phyloP scores from a whole-genome alignment of 2,113 vertebrate species.

The Bos indicus region DNA sequence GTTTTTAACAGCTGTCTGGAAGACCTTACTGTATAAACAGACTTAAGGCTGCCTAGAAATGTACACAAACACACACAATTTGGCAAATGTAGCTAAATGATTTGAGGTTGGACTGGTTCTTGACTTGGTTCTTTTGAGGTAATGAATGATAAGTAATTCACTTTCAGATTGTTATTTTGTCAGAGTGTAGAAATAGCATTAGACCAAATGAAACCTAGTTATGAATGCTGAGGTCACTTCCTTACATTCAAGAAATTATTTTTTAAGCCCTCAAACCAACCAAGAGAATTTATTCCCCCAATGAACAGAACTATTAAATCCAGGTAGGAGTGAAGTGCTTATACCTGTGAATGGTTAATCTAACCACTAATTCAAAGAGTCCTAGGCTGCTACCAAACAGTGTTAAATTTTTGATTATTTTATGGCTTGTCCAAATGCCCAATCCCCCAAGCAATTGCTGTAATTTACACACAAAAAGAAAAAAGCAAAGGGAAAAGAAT shows the following conservation, averaged over 20 bases:
- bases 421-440: slow-evolving; percentile 61
- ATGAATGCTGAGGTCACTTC: background rate
- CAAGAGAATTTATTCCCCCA: slow-evolving; percentile 26
- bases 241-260: slow-evolving; percentile 30
- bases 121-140: background rate
- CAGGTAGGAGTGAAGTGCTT: background rate
- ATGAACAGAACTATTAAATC: slow-evolving; percentile 36
- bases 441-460: slow-evolving; percentile 64
- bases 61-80: background rate
- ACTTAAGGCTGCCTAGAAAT: background rate
- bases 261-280: slow-evolving; percentile 24
- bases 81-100: background rate
- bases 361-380: slow-evolving; percentile 59
- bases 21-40: background rate
- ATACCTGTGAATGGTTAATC: slow-evolving; percentile 51
- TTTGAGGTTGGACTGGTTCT: background rate
- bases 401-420: slow-evolving; percentile 68
- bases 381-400: slow-evolving; percentile 35
- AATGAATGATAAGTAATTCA: background rate
- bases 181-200: background rate
- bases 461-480: slow-evolving; percentile 65
- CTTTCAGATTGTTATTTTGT: background rate
- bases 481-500: slow-evolving; percentile 44
- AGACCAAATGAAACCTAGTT: background rate
- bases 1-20: background rate